Conservation (phyloP, 53 echinoderm and acorn worm species). For the Paelopatides confundens region DNA sequence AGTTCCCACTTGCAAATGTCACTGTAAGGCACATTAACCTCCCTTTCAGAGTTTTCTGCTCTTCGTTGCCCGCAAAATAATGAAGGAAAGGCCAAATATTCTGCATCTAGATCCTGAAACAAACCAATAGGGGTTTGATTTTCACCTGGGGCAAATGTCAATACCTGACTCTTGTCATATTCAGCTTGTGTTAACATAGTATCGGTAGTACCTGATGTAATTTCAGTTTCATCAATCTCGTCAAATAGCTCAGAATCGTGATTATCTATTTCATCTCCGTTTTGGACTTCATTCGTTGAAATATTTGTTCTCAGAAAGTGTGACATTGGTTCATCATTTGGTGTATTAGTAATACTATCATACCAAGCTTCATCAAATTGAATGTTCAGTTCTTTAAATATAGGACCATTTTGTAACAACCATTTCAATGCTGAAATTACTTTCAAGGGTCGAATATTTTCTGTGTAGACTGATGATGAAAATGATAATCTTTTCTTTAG, state of each 20-base stretch:
- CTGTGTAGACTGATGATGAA: background rate
- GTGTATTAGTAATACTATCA: background rate
- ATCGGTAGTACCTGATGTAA: slow-evolving; percentile 11
- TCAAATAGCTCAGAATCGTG: background rate
- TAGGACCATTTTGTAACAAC: slow-evolving; percentile 32
- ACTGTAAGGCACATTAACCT: slow-evolving; percentile 11
- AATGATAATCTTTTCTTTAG: slow-evolving; percentile 37
- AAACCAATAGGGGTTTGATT: slow-evolving; percentile 44
- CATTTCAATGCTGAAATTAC: slow-evolving; percentile 53
- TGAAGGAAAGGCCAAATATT: slow-evolving; percentile 59
- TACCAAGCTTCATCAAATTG: slow-evolving; percentile 7
- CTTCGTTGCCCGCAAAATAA: slow-evolving; percentile 56
- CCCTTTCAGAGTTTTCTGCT: background rate
- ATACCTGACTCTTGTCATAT: slow-evolving; percentile 25
- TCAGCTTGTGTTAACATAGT: slow-evolving; percentile 25
- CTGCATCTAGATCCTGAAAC: slow-evolving; percentile 56
- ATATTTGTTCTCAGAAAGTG: background rate
- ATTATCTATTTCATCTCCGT: background rate
- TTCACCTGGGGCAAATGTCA: slow-evolving; percentile 56
- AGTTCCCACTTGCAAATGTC: slow-evolving; percentile 53
- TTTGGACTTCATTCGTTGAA: background rate
- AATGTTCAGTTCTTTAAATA: slow-evolving; percentile 46
- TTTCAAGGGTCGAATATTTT: slow-evolving; percentile 57
- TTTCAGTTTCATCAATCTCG: slow-evolving; percentile 5
- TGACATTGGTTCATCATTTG: background rate